Base-by-base conservation (phyloP, 1,140 invertebrate genomes). In the Micrasema minimum region DNA sequence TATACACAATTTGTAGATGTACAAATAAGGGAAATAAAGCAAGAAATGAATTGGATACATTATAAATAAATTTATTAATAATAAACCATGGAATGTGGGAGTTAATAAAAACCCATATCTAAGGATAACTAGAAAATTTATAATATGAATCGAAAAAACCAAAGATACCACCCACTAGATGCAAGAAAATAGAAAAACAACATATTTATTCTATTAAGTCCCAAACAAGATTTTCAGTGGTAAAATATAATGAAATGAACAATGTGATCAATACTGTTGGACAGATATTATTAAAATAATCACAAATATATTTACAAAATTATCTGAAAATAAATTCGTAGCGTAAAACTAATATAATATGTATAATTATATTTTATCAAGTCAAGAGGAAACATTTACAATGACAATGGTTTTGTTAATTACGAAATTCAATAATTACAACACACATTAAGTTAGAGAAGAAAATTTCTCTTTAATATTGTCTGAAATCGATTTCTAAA, bases 261-360 rank as follows among this genome's bases (percentile, higher is more conserved):
- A 46, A 69, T 59, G 65, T 26, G 37, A 67, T 41, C 65, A 67
- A 67, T 67, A 67, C 65, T 67, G 65, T 67, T 45, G 65, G 65
- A 67, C 50, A 55, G 51, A 57, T 43, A 55, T 67, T 14, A 67
- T 57, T 53, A 55, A 67, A 23, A 67, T 53, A 67, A 69, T 59
- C 55, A 48, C 51, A 69, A 69, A 37, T 37, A 51, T 51, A 66
- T 66, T 66, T 66, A 66, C 48, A 66, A 37, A 53, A 50, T 51
- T 37, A 37, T 62, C 14, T 50, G 48, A 35, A 66, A 18, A 22
- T 31, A 62, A 31, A 46, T 26, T 26, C 26, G 2, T 31, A 31
- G 26, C 2, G 26, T 31, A 31, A 23, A 61, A 38, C 35, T 61
- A 43, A 43, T 37, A 14, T n/a, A 61, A 61, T 61, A 31, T 11